phyloP scores from a whole-genome alignment of 2,113 vertebrate species.

The Ploceus nigricollis region DNA sequence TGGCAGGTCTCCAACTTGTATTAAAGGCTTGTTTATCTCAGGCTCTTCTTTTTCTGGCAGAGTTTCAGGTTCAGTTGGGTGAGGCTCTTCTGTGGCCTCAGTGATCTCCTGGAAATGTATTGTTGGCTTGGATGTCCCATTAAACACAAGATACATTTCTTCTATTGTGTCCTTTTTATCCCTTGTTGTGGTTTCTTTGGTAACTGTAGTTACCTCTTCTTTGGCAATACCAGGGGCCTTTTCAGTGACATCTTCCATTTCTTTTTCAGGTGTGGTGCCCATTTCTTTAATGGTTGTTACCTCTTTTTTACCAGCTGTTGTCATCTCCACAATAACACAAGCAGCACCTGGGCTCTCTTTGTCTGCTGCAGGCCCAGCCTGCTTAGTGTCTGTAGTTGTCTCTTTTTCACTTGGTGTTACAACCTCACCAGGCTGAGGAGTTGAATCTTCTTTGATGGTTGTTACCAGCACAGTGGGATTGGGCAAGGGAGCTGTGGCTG shows the following conservation, averaged over 20 bases:
- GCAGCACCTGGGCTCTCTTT: neutral
- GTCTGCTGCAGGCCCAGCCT: neutral
- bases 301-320: neutral
- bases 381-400: neutral
- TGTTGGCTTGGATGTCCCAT: constrained; percentile 26
- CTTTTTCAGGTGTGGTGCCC: neutral
- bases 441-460: neutral
- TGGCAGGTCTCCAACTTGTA: neutral
- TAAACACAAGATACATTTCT: constrained; percentile 40
- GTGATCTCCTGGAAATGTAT: constrained; percentile 36
- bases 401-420: neutral
- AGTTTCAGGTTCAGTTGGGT: neutral
- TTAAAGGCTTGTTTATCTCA: neutral
- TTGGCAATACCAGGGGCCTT: neutral
- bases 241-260: neutral
- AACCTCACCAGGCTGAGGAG: neutral
- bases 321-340: neutral
- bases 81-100: neutral
- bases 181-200: neutral
- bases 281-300: neutral
- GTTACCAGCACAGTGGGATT: neutral
- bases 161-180: constrained; percentile 39
- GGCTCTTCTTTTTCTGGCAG: neutral
- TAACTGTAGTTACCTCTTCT: neutral
- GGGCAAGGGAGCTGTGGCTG: neutral